These are phyloP conservation scores for Hyles euphorbiae DNA, from an alignment of 1,140 invertebrate genomes.

Conservation along the genomic window DNA sequence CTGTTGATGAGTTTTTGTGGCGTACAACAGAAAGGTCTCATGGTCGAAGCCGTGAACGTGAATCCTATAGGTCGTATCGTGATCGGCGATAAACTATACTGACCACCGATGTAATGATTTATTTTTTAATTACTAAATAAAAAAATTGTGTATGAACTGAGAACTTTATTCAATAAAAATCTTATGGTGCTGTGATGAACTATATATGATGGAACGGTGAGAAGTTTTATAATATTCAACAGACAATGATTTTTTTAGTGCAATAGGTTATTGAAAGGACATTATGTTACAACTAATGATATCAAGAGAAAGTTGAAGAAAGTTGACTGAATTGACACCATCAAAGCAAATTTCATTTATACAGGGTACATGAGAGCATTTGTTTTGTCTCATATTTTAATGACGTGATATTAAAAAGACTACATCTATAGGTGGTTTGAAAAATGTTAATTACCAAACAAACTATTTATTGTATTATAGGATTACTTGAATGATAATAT, in stretches of 20 bases:
- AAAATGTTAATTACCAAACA: no score
- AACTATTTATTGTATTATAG: no score
- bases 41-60: slow-evolving; percentile 75
- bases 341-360: slow-evolving; percentile 1
- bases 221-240: background rate
- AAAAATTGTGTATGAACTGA: slow-evolving; percentile 70
- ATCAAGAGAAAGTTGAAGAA: slow-evolving; percentile 5
- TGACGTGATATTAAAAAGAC: background rate
- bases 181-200: slow-evolving; percentile 64
- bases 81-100: slow-evolving; percentile 60
- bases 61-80: slow-evolving; percentile 70
- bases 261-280: slow-evolving; percentile 5
- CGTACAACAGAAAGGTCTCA: slow-evolving; percentile 82
- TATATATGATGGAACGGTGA: slow-evolving; percentile 7
- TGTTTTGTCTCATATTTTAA: no score
- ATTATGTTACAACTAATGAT: background rate
- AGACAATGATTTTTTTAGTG: slow-evolving; percentile 6
- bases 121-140: slow-evolving; percentile 62
- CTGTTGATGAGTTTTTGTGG: slow-evolving; percentile 93
- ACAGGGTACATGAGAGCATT: slow-evolving; percentile 4
- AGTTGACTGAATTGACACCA: background rate
- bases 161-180: slow-evolving; percentile 69
- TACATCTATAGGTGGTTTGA: background rate
- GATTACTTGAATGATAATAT: no score
- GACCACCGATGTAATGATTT: slow-evolving; percentile 62